Conservation (phyloP, 1,140 invertebrate species). For the Mycetomoellerius zeteki region DNA sequence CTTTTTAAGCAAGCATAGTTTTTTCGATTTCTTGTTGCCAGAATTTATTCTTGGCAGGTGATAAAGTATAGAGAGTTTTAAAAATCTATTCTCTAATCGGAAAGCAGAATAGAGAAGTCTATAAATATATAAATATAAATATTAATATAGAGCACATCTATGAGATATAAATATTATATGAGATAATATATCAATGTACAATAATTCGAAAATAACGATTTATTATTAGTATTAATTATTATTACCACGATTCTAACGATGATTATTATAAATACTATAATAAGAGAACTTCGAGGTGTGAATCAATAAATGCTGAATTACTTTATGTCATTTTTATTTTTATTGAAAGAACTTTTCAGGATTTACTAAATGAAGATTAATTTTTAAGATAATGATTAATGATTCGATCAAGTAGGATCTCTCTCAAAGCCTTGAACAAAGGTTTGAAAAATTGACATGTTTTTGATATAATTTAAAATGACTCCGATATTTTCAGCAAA, state of each 20-base stretch:
- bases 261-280: slow-evolving; percentile 71
- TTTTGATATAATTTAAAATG: not conserved
- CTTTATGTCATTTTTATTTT: slow-evolving; percentile 38
- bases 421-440: not conserved
- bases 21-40: slow-evolving; percentile 79
- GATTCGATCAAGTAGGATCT: not conserved
- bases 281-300: slow-evolving; percentile 64
- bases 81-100: slow-evolving; percentile 81
- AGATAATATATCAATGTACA: slow-evolving; percentile 87
- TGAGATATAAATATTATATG: slow-evolving; percentile 78
- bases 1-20: slow-evolving; percentile 76
- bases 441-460: not conserved
- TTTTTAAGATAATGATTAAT: not conserved
- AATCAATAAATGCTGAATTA: slow-evolving; percentile 63
- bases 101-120: slow-evolving; percentile 82
- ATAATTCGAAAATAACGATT: slow-evolving; percentile 85
- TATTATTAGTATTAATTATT: slow-evolving; percentile 82
- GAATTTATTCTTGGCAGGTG: slow-evolving; percentile 82
- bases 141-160: slow-evolving; percentile 81
- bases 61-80: slow-evolving; percentile 82
- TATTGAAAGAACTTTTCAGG: slow-evolving; percentile 27
- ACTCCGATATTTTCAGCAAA: not conserved
- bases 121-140: slow-evolving; percentile 80
- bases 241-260: slow-evolving; percentile 69
- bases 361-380: slow-evolving; percentile 3